A percentile compares a stretch with the other conserved stretches of the same genome.
Evolutionary conservation across 1,140 invertebrate genomes (phyloP).

Genomic region (Drosophila lowei): DNA sequence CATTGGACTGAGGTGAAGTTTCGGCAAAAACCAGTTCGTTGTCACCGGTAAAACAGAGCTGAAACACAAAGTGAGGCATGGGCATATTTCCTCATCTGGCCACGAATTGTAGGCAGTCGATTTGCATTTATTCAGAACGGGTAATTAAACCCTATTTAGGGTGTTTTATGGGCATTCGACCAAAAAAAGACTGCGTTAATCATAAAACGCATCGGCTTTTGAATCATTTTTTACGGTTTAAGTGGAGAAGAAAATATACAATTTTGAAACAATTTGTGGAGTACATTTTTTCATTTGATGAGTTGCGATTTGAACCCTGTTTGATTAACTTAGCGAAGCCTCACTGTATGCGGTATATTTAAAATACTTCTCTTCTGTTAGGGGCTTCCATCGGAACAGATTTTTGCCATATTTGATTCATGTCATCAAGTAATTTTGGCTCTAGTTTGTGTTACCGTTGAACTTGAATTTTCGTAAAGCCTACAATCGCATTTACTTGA

Average conservation of each 20-base stretch:
- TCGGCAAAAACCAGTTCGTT: conserved; percentile 10
- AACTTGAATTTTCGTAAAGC: conserved; percentile 46
- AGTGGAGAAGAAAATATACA: neutral
- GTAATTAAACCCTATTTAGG: conserved; percentile 1
- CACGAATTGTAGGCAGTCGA: conserved; percentile 12
- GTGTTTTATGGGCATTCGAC: conserved; percentile 3
- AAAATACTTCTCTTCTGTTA: conserved; percentile 16
- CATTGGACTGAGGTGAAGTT: neutral
- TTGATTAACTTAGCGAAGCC: neutral
- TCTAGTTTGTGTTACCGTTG: conserved; percentile 27
- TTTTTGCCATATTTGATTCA: conserved; percentile 29
- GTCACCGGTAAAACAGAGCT: neutral
- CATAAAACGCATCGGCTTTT: neutral
- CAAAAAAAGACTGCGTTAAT: neutral
- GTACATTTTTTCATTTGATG: too few species aligned
- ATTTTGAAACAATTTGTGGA: neutral
- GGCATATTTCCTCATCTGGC: conserved; percentile 34
- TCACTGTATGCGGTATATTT: conserved; percentile 43
- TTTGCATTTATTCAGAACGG: conserved; percentile 29
- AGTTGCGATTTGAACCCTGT: too few species aligned
- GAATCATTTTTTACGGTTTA: neutral
- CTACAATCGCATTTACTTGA: conserved; percentile 36
- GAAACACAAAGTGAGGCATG: conserved; percentile 3
- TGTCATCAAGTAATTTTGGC: conserved; percentile 24
- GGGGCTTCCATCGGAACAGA: conserved; percentile 8